A percentile compares a stretch with the other conserved stretches of the same genome.
Evolutionary conservation across 2,797 vertebrate genomes (phyloP).

Genomic region (Heterohyrax brucei): DNA sequence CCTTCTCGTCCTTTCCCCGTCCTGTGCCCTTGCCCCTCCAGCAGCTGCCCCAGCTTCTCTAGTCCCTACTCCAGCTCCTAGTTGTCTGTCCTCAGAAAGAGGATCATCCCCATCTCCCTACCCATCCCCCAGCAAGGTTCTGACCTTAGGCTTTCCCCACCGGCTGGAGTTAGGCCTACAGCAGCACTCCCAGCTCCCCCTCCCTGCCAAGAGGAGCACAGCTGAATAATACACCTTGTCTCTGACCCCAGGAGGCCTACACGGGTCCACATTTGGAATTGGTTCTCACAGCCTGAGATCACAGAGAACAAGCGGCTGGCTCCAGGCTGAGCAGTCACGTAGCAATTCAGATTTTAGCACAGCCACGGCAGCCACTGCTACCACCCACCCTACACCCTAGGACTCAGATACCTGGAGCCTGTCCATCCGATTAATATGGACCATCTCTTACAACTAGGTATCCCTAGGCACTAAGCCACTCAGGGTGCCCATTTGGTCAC

Average conservation of each 20-base stretch:
- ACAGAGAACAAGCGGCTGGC: neutral
- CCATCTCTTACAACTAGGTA: neutral
- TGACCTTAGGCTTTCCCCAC: neutral
- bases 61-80: neutral
- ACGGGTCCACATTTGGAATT: neutral
- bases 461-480: neutral
- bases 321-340: neutral
- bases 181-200: neutral
- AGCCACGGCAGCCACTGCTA: neutral
- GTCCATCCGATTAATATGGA: neutral
- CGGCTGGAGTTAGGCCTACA: too few species aligned
- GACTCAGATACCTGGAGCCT: neutral
- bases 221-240: accelerated
- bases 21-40: neutral
- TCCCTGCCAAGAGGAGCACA: neutral
- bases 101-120: neutral
- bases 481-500: neutral
- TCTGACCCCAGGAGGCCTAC: neutral
- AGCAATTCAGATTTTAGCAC: neutral
- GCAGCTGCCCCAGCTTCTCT: neutral
- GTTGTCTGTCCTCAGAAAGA: neutral
- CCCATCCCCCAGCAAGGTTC: neutral
- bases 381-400: neutral
- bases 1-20: too few species aligned
- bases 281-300: neutral